Base-by-base conservation (phyloP, 2,113 vertebrate species). In the Megaleporinus macrocephalus region DNA sequence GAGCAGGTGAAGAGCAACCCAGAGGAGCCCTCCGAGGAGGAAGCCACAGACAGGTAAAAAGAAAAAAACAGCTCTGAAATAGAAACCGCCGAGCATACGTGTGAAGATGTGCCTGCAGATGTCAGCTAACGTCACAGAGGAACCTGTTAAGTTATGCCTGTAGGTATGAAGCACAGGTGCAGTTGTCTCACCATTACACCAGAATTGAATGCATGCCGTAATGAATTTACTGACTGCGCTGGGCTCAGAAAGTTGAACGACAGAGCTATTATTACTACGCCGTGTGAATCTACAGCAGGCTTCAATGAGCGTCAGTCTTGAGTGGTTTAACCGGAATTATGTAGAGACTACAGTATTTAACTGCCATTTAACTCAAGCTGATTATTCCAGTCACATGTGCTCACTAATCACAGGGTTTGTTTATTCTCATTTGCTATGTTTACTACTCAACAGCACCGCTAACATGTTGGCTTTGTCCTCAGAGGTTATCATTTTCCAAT, bases 1-100 rank as follows among this genome's bases (percentile, higher is more conserved):
- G 93, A 94, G 90, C 92, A 96, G 86, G 86, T 93, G 89, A 95
- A 96, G 86, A 94, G 91, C 93, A 89, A 92, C 89, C 89, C 89
- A 70, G 95, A 95, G 61, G 93, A 95, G 74, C 89, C 91, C 82
- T 86, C 86, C 76, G 95, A 95, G 74, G 86, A 93, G 85, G 95
- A 96, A 86, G 88, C 94, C 84, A 91, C 92, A 89, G 95, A 96
- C 86, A 96, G 97, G 97, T 99, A 97, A 83, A 95, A 63, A 57
- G 26, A 49, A 49, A n/a, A n/a, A n/a, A n/a, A n/a, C n/a, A n/a
- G 5, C 71, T 76, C 24, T 14, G 26, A 84, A 63, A 69, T 81
- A 66, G 65, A 75, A 63, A 51, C 74, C 53, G 30, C 66, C 12
- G 26, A 9, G 5, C 69, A 79, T 26, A 78, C 27, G 10, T 72